Conservation (phyloP, 2,888 invertebrate species). For the Isoperla grammatica region DNA sequence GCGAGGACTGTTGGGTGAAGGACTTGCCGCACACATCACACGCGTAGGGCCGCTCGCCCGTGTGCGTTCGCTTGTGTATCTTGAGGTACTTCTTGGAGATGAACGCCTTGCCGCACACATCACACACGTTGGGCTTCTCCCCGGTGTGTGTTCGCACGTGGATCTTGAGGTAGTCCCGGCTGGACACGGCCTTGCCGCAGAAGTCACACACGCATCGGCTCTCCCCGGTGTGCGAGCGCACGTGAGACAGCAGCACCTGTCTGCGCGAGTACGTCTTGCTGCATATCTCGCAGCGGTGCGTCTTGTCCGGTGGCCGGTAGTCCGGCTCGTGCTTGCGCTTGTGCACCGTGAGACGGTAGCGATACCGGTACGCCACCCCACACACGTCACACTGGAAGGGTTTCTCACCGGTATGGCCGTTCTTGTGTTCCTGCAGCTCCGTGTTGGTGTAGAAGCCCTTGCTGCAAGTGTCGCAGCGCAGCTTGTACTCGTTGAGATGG, state of each 20-base stretch:
- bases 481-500: slow-evolving; percentile 28
- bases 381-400: slow-evolving; percentile 51
- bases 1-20: slow-evolving; percentile 39
- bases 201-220: slow-evolving; percentile 55
- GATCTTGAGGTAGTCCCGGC: slow-evolving; percentile 55
- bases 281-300: slow-evolving; percentile 43
- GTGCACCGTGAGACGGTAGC: slow-evolving; percentile 34
- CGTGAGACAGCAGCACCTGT: slow-evolving; percentile 42
- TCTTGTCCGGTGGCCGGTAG: slow-evolving; percentile 41
- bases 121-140: slow-evolving; percentile 57
- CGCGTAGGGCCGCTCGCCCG: slow-evolving; percentile 36
- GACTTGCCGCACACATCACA: slow-evolving; percentile 39
- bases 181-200: slow-evolving; percentile 56
- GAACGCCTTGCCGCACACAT: slow-evolving; percentile 44
- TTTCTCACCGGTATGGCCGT: slow-evolving; percentile 50
- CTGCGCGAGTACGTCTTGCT: slow-evolving; percentile 42
- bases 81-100: slow-evolving; percentile 35
- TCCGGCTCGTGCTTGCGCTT: slow-evolving; percentile 41
- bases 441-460: slow-evolving; percentile 49
- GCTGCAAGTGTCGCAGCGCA: slow-evolving; percentile 49
- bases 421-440: slow-evolving; percentile 52
- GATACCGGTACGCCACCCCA: slow-evolving; percentile 24
- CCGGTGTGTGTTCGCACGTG: slow-evolving; percentile 58
- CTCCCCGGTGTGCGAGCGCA: slow-evolving; percentile 42
- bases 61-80: slow-evolving; percentile 40